Evolutionary conservation across 2,797 vertebrate species (phyloP), one percentile per base, ranked within the genome.

Genomic region (Bradypodion ventrale): DNA sequence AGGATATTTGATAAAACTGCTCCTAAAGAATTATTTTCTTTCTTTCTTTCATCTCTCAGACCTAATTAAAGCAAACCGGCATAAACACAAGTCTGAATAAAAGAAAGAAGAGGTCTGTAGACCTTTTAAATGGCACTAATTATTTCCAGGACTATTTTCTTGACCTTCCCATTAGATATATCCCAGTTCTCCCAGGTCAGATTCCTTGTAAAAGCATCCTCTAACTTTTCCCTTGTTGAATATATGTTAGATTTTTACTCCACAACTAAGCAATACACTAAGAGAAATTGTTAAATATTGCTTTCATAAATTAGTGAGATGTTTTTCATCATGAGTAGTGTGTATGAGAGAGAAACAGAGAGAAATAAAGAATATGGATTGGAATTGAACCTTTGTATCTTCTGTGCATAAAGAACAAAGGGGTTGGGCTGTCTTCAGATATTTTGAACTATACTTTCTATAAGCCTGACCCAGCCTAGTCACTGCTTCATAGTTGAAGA

Each of bases 1-100:
- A 79, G 86, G 21, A 5, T 83, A 87, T 59, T 72, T 89, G 89
- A 82, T 72, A 90, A 83, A 89, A 91, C 69, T 80, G 86, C 78
- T 78, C 78, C 15, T 78, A 81, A 74, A 59, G 74, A 65, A 83
- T 78, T 16, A 7, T 37, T 69, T 37, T 37, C 19, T 69, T 32
- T 37, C 21, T 69, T 23, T 37, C 19, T 68, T 35, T 40, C 37
- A 13, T 16, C 70, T 75, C 0, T 80, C 44, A 32, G 52, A 76
- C 37, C 78, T 85, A 78, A 80, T 69, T 83, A 62, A 75, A 86
- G 86, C 27, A 60, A 80, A 88, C 35, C 76, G 59, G 75, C 60
- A 37, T 42, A 78, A 25, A 66, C 15, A 37, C 84, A 82, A 84
- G 78, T 25, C 82, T 83, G 62, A 77, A 83, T 86, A 74, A 85